phyloP scores from a whole-genome alignment of 2,888 invertebrate genomes.

The Ernsta delagoae region DNA sequence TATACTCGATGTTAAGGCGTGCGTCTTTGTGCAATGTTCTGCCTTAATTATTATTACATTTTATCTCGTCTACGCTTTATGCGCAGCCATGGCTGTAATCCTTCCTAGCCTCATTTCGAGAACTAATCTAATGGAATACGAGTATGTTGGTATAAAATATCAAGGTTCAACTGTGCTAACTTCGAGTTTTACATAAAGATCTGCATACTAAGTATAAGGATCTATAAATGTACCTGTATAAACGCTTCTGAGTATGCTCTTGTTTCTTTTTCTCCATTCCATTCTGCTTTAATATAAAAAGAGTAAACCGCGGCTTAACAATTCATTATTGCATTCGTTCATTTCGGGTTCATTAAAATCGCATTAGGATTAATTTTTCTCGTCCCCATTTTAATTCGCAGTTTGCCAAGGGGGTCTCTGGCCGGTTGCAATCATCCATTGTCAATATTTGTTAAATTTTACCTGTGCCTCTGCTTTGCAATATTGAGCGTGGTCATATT shows the following conservation, averaged over 20 bases:
- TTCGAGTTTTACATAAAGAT: no score
- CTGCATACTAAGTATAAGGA: no score
- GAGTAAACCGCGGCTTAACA: conserved; percentile 73
- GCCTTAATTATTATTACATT: conserved; percentile 81
- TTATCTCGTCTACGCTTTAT: conserved; percentile 64
- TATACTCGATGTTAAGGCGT: conserved; percentile 78
- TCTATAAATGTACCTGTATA: no score
- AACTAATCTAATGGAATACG: conserved; percentile 13
- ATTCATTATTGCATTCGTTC: conserved; percentile 82
- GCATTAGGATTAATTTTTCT: conserved; percentile 85
- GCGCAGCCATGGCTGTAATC: conserved; percentile 23
- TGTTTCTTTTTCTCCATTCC: conserved; percentile 56
- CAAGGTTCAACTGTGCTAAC: neutral
- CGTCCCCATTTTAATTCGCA: conserved; percentile 82
- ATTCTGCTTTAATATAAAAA: conserved; percentile 61
- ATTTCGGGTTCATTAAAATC: conserved; percentile 84
- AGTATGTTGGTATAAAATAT: neutral
- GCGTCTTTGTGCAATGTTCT: conserved; percentile 78
- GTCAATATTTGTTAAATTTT: conserved; percentile 80
- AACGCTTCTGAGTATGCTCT: conserved; percentile 43
- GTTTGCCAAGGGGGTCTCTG: conserved; percentile 76
- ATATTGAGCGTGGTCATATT: conserved; percentile 18
- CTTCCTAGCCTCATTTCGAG: conserved; percentile 14
- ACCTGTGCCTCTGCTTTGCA: conserved; percentile 68
- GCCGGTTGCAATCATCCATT: conserved; percentile 79